Conservation (phyloP, 2,888 invertebrate genomes). For the Fissipunctia ypsillon region DNA sequence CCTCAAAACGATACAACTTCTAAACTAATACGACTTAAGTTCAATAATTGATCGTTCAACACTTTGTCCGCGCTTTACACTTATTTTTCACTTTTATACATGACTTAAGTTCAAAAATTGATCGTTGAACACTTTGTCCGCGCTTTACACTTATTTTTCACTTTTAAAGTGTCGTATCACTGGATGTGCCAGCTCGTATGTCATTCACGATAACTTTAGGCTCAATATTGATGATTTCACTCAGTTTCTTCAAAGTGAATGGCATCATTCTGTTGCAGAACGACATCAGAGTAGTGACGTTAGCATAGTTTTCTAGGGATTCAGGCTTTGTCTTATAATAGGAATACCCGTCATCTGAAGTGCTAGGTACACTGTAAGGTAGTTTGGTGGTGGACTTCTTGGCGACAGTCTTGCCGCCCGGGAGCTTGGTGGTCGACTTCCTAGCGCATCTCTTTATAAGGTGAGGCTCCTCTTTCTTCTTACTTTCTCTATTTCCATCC, state of each 20-base stretch:
- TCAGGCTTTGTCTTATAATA: conserved; percentile 87
- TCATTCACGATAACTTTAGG: conserved; percentile 87
- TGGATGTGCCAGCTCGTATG: conserved; percentile 50
- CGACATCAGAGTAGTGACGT: conserved; percentile 88
- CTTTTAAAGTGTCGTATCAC: conserved; percentile 38
- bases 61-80: conserved; percentile 39
- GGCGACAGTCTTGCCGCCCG: conserved; percentile 72
- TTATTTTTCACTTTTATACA: conserved; percentile 30
- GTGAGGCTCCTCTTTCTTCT: conserved; percentile 56
- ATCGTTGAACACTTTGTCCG: conserved; percentile 49
- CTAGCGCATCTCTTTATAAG: conserved; percentile 72
- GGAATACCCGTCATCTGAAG: conserved; percentile 77
- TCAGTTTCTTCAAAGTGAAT: conserved; percentile 86
- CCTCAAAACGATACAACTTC: conserved; percentile 20
- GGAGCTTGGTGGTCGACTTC: conserved; percentile 82
- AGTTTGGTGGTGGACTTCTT: conserved; percentile 89
- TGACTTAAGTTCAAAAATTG: conserved; percentile 35
- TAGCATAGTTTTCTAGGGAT: conserved; percentile 78
- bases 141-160: conserved; percentile 29
- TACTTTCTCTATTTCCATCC: conserved; percentile 52
- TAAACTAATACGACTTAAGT: conserved; percentile 24
- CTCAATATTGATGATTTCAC: conserved; percentile 88
- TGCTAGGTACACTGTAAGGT: conserved; percentile 66
- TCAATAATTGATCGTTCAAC: conserved; percentile 46
- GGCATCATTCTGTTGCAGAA: conserved; percentile 87